These are phyloP conservation scores for Tragelaphus imberbis DNA, from an alignment of 2,113 vertebrate genomes.

Conservation along the genomic window DNA sequence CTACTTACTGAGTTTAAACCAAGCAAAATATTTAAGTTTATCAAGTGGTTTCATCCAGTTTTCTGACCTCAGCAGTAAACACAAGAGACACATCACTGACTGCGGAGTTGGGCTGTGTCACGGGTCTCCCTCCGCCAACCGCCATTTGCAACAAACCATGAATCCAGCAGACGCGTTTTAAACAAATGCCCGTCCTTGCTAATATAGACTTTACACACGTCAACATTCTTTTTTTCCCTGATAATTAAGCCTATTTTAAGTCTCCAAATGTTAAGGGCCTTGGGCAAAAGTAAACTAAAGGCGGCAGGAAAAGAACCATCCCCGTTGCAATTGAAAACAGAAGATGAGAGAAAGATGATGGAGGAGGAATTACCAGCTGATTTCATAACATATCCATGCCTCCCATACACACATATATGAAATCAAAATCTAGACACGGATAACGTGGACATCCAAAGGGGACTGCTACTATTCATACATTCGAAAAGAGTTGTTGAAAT, in stretches of 20 bases:
- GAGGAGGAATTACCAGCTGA: slow-evolving; percentile 77
- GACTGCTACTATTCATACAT: slow-evolving; percentile 85
- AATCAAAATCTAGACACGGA: slow-evolving; percentile 80
- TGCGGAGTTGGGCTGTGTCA: slow-evolving; percentile 76
- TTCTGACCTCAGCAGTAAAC: slow-evolving; percentile 76
- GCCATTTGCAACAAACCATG: slow-evolving; percentile 84
- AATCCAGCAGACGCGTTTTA: slow-evolving; percentile 81
- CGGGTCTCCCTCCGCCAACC: slow-evolving; percentile 77
- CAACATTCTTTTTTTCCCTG: slow-evolving; percentile 85
- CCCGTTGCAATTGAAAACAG: slow-evolving; percentile 72
- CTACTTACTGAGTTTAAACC: slow-evolving; percentile 63
- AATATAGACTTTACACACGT: slow-evolving; percentile 83
- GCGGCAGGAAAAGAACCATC: slow-evolving; percentile 84
- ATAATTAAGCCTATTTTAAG: slow-evolving; percentile 78
- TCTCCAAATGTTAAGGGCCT: slow-evolving; percentile 84
- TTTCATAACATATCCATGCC: slow-evolving; percentile 79
- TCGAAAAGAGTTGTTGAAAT: slow-evolving; percentile 84
- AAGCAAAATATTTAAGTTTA: slow-evolving; percentile 62
- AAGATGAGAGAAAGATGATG: slow-evolving; percentile 67
- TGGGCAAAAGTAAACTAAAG: slow-evolving; percentile 82
- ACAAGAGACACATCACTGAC: slow-evolving; percentile 72
- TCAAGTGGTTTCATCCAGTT: slow-evolving; percentile 75
- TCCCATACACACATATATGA: slow-evolving; percentile 77
- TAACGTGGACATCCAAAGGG: slow-evolving; percentile 80
- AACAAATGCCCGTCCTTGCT: slow-evolving; percentile 86